Conservation (phyloP, 2,797 vertebrate species). For the Ceyx erithaca region DNA sequence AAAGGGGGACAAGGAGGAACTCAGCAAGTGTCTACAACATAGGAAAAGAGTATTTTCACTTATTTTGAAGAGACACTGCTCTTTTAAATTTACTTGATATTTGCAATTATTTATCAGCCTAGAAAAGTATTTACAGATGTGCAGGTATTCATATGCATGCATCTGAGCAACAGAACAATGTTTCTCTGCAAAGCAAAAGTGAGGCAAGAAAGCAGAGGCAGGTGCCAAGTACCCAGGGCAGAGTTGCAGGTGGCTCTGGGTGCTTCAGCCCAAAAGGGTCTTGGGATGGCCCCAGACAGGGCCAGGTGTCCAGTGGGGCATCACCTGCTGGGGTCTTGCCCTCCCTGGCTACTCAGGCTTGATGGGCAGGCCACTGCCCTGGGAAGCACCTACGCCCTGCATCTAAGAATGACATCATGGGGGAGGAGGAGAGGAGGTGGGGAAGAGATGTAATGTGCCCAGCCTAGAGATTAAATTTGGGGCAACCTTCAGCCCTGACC, state of each 20-base stretch:
- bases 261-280: neutral
- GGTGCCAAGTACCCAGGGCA: neutral
- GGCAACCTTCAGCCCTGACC: constrained; percentile 34
- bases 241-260: neutral
- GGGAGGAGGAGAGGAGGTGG: neutral
- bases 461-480: neutral
- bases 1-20: neutral
- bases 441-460: neutral
- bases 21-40: neutral
- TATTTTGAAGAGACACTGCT: neutral
- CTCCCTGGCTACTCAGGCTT: fast-evolving
- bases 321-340: fast-evolving
- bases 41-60: neutral
- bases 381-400: fast-evolving
- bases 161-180: fast-evolving
- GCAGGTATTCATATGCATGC: fast-evolving
- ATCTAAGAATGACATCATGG: neutral
- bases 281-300: neutral
- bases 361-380: neutral
- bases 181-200: fast-evolving
- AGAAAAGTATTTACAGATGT: neutral
- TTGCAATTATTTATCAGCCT: neutral
- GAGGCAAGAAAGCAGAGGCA: neutral
- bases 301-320: too few species aligned
- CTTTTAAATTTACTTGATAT: neutral